These are phyloP conservation scores for Ephestia elutella DNA, from an alignment of 1,140 invertebrate genomes.

Conservation along the genomic window DNA sequence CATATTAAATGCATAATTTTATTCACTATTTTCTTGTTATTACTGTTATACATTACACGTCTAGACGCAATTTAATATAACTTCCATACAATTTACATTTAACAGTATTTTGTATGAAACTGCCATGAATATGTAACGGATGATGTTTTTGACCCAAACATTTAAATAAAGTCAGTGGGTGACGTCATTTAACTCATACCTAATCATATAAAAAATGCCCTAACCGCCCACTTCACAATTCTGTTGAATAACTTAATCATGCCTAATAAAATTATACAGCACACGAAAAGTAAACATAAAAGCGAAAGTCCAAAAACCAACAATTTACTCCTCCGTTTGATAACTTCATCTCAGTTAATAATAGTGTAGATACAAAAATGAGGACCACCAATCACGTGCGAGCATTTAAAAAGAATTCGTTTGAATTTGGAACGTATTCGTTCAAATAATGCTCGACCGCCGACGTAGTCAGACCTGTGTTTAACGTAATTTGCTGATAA, in stretches of 20 bases:
- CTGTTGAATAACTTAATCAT: slow-evolving; percentile 36
- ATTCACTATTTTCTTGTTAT: neutral
- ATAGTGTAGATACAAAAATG: slow-evolving; percentile 39
- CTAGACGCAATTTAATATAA: neutral
- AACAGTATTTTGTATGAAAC: neutral
- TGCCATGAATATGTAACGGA: neutral
- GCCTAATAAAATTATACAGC: slow-evolving; percentile 47
- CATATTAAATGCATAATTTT: neutral
- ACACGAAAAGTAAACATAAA: slow-evolving; percentile 52
- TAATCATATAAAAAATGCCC: slow-evolving; percentile 13
- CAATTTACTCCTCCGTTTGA: slow-evolving; percentile 54
- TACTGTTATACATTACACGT: slow-evolving; percentile 5
- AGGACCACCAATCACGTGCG: slow-evolving; percentile 38
- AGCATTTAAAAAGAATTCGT: slow-evolving; percentile 28
- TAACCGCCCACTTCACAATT: slow-evolving; percentile 11
- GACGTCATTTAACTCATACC: slow-evolving; percentile 7
- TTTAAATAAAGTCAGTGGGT: neutral
- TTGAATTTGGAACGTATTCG: slow-evolving; percentile 45
- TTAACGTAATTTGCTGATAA: slow-evolving; percentile 42
- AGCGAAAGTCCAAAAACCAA: slow-evolving; percentile 40
- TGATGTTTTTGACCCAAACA: neutral
- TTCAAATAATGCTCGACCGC: slow-evolving; percentile 30
- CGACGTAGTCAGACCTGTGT: slow-evolving; percentile 36
- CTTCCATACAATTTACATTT: neutral
- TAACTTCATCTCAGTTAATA: slow-evolving; percentile 56